These are phyloP conservation scores for Acromyrmex heyeri DNA, from an alignment of 1,140 invertebrate species.

Conservation along the genomic window DNA sequence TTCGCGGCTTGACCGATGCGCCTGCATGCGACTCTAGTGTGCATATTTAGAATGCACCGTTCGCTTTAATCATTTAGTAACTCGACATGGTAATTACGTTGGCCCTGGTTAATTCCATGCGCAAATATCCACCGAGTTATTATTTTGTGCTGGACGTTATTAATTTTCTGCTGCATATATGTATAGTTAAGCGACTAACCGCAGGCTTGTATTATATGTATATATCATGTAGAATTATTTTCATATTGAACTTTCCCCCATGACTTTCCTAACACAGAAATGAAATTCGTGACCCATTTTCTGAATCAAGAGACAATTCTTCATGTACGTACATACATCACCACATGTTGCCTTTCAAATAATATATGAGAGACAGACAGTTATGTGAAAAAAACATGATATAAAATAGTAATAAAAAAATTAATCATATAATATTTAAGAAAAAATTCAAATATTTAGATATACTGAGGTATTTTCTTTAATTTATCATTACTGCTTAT, in stretches of 20 bases:
- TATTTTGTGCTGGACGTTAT: slow-evolving; percentile 56
- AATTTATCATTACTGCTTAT: not conserved
- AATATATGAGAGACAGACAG: not conserved
- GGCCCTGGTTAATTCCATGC: slow-evolving; percentile 28
- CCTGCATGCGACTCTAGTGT: slow-evolving; percentile 28
- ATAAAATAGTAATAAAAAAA: not conserved
- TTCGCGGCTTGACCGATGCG: slow-evolving; percentile 43
- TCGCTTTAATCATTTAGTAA: slow-evolving; percentile 61
- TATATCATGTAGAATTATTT: slow-evolving; percentile 30
- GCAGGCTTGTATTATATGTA: slow-evolving; percentile 10
- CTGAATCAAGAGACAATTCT: not conserved
- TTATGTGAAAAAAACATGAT: not conserved
- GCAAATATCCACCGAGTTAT: slow-evolving; percentile 65
- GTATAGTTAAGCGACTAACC: slow-evolving; percentile 11
- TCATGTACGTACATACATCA: not conserved
- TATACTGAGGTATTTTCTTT: not conserved
- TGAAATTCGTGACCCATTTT: not conserved
- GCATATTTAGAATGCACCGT: slow-evolving; percentile 56
- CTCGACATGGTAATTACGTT: slow-evolving; percentile 65
- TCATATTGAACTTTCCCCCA: not conserved
- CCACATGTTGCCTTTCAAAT: not conserved
- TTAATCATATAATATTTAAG: not conserved
- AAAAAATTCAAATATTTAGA: slow-evolving; percentile 7
- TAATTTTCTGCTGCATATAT: slow-evolving; percentile 35
- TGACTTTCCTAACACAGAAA: not conserved